Evolutionary conservation across 2,888 invertebrate species (phyloP).

Genomic region (Micoletzkya japonica): DNA sequence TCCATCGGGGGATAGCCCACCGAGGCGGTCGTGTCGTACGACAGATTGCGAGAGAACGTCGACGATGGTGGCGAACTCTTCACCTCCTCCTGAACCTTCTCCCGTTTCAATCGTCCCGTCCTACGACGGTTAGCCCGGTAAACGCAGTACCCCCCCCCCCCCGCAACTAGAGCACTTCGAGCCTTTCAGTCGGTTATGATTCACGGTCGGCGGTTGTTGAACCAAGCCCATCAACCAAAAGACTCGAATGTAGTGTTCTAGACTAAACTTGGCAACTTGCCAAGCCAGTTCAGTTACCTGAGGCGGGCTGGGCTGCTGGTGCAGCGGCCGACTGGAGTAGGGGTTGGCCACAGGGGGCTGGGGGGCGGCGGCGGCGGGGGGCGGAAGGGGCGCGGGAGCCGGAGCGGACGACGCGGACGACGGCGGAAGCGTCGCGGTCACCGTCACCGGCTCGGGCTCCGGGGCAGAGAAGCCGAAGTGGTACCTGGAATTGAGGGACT

Average conservation of each 20-base stretch:
- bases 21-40: slow-evolving; percentile 9
- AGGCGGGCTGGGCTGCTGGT: slow-evolving; percentile 1
- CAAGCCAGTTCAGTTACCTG: too few relatives aligned
- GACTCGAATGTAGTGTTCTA: too few relatives aligned
- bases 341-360: background rate
- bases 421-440: background rate
- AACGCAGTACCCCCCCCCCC: too few relatives aligned
- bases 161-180: too few relatives aligned
- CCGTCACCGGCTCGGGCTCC: background rate
- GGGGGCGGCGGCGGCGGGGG: background rate
- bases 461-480: slow-evolving; percentile 26
- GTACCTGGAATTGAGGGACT: too few relatives aligned
- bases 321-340: background rate
- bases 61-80: slow-evolving; percentile 7
- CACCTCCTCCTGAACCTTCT: background rate
- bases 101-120: background rate
- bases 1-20: slow-evolving; percentile 15
- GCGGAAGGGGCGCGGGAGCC: background rate
- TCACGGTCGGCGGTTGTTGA: too few relatives aligned
- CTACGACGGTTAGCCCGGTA: background rate
- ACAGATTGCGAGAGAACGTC: slow-evolving; percentile 9
- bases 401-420: background rate
- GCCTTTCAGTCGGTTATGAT: too few relatives aligned
- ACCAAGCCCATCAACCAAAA: too few relatives aligned
- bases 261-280: too few relatives aligned